These are phyloP conservation scores for Lissocephala sabroskyi DNA, from an alignment of 2,888 invertebrate species.

Conservation along the genomic window DNA sequence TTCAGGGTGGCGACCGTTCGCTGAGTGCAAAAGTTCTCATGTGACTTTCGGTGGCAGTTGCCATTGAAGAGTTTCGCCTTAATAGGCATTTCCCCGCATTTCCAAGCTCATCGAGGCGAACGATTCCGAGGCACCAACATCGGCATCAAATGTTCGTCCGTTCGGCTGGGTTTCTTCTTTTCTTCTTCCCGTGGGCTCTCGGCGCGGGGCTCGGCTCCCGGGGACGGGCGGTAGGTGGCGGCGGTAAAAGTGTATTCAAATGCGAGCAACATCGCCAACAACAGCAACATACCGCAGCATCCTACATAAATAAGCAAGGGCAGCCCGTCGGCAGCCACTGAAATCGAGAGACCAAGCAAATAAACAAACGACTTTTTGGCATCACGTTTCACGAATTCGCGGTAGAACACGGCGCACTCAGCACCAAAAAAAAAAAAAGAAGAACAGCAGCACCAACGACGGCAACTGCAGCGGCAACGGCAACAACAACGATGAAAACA, in stretches of 20 bases:
- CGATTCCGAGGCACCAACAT: no score
- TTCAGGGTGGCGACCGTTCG: slow-evolving; percentile 8
- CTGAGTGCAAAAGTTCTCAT: slow-evolving; percentile 30
- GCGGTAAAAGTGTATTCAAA: slow-evolving; percentile 33
- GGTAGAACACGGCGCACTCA: slow-evolving; percentile 34
- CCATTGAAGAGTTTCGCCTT: slow-evolving; percentile 11
- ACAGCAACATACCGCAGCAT: slow-evolving; percentile 13
- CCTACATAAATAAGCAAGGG: slow-evolving; percentile 22
- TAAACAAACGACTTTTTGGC: slow-evolving; percentile 54
- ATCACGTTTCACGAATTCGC: slow-evolving; percentile 66
- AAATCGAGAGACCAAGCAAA: slow-evolving; percentile 25
- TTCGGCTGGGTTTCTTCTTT: no score
- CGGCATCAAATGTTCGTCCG: slow-evolving; percentile 3
- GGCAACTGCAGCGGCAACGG: not conserved
- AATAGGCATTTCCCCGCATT: no score
- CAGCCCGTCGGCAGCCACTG: slow-evolving; percentile 10
- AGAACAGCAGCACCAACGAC: slow-evolving; percentile 1
- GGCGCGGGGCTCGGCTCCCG: no score
- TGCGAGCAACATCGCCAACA: slow-evolving; percentile 31
- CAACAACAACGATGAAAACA: not conserved
- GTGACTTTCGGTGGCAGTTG: slow-evolving; percentile 30
- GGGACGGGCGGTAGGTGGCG: no score
- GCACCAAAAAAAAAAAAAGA: not conserved
- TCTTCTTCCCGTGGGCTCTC: not conserved
- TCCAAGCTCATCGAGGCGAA: no score